Base-by-base conservation (phyloP, 2,113 vertebrate genomes). In the Cervus canadensis region DNA sequence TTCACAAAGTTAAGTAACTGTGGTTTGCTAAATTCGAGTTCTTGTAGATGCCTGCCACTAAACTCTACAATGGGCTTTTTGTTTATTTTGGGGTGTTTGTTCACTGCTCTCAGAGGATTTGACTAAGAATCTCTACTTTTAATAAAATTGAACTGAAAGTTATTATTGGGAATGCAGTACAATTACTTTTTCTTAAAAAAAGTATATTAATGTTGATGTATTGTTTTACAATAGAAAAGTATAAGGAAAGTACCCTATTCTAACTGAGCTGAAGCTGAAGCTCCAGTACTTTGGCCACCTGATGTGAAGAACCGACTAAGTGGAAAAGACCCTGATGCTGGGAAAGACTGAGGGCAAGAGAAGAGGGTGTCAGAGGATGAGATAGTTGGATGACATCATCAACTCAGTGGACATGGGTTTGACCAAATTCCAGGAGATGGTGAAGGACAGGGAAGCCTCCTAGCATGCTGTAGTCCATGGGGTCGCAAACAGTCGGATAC, bases 1-100 rank as follows among this genome's bases (percentile, higher is more conserved):
- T 95, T 94, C 93, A 62, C 45, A 57, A 88, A 89, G 86, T 96
- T 79, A 93, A 97, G 93, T 71, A 96, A 86, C 89, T 59, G 21
- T 36, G 48, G 40, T 74, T 82, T 89, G 67, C 60, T 89, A 87
- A 97, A 94, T 78, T 45, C 43, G 40, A 86, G 57, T 86, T 40
- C 30, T 92, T 64, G 15, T 16, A 79, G 52, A 21, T 57, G 16
- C 93, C 25, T 50, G 56, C 40, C 64, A 52, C 9, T n/a, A 21
- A 96, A 85, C 79, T 93, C 94, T 52, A n/a, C 90, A 94, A 50
- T 43, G 9, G 30, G 25, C 45, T 67, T 54, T 78, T 57, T 33
- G 40, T 45, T 67, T 89, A 11, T 92, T 81, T 67, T 2, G 2
- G 30, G 33, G 3, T 88, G 19, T 89, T 50, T 94, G 56, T 88